Conservation (phyloP, 2,888 invertebrate genomes). For the Craniophora ligustri region DNA sequence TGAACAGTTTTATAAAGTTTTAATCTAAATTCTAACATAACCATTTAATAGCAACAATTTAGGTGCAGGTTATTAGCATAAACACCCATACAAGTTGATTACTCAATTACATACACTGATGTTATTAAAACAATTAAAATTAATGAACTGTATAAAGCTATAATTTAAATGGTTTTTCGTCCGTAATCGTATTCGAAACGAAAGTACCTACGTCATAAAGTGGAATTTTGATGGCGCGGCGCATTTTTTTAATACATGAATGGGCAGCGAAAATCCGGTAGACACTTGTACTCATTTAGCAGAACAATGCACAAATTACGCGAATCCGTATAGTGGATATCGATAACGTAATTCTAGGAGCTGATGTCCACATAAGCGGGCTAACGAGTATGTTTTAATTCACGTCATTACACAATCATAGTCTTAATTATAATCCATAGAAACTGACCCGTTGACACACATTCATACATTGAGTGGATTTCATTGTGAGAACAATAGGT, state of each 20-base stretch:
- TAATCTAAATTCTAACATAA: slow-evolving; percentile 4
- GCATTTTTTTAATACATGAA: slow-evolving; percentile 17
- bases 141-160: slow-evolving; percentile 23
- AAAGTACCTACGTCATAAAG: slow-evolving; percentile 10
- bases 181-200: slow-evolving; percentile 22
- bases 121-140: slow-evolving; percentile 17
- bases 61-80: background rate
- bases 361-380: slow-evolving; percentile 5
- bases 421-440: slow-evolving; percentile 58
- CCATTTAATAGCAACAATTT: slow-evolving; percentile 1
- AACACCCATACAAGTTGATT: slow-evolving; percentile 1
- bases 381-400: slow-evolving; percentile 28
- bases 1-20: slow-evolving; percentile 14
- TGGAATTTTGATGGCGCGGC: slow-evolving; percentile 20
- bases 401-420: slow-evolving; percentile 49
- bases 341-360: slow-evolving; percentile 6
- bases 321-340: background rate
- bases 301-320: slow-evolving; percentile 6
- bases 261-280: slow-evolving; percentile 14
- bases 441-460: slow-evolving; percentile 63
- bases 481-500: slow-evolving; percentile 53
- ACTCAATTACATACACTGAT: background rate
- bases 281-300: slow-evolving; percentile 7
- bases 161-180: slow-evolving; percentile 24
- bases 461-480: slow-evolving; percentile 44